Evolutionary conservation across 2,113 vertebrate genomes (phyloP), one percentile per base, ranked within the genome.

Genomic region (Mystacornis crossleyi): DNA sequence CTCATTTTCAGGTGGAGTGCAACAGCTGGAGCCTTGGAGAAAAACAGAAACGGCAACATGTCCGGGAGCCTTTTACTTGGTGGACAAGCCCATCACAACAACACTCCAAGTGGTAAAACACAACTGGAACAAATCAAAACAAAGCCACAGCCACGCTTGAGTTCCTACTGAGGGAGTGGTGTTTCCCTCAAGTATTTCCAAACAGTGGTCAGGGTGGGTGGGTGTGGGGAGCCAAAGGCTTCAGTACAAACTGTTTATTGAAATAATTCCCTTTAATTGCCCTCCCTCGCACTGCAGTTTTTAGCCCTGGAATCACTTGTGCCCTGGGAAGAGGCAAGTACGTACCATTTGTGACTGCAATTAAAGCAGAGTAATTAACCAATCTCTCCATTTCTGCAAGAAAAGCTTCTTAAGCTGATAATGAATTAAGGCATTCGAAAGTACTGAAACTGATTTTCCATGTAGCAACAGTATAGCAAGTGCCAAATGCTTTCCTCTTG

Each of bases 131-230:
- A 64, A 75, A 84, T n/a, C 34, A 94, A 87, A 87, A 90, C 87
- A 75, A 70, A 93, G 67, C 6, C 15, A 11, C 12, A 17, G 66
- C 71, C 90, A 31, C 0, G 0, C 24, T 2, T 0, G 38, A 90
- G 95, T 88, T 96, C 93, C 88, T 92, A 8, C 43, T 23, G 29
- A 92, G 93, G 90, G 89, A 94, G 93, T 80, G 91, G 89, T 70
- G 36, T 34, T 86, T 43, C 55, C 93, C 61, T 86, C 78, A 61
- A 60, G 18, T 28, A 19, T 34, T 75, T 86, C 79, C 91, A 67
- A 90, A 65, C 28, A 82, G 53, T 1, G 0, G 45, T 34, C 61
- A 64, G 73, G 4, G n/a, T 10, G 57, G 77, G 90, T 67, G 80
- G 67, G 75, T 80, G 71, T 25, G 51, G 55, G 77, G 70, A 85